Evolutionary conservation across 2,113 vertebrate species (phyloP).

Genomic region (Vulpes vulpes): DNA sequence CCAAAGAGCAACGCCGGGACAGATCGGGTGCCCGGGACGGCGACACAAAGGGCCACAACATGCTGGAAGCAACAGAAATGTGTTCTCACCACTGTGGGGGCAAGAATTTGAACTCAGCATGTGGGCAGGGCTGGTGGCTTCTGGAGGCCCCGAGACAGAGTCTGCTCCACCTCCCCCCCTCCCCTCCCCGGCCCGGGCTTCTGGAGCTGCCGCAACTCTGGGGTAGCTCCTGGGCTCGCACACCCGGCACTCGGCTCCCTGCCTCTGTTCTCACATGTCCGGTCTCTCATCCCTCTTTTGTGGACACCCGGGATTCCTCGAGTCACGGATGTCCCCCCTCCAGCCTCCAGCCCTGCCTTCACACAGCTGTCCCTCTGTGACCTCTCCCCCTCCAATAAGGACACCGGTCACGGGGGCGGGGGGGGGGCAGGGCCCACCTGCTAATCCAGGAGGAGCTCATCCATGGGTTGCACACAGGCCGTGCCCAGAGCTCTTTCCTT

Average conservation of each 20-base stretch:
- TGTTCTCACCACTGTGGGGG: background rate
- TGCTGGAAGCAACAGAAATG: background rate
- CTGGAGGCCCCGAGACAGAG: too few species aligned
- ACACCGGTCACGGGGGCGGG: background rate
- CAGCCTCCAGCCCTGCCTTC: background rate
- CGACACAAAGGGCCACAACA: too few species aligned
- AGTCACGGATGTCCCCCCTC: background rate
- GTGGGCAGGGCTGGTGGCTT: too few species aligned
- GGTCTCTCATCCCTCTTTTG: background rate
- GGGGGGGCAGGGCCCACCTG: fast-evolving
- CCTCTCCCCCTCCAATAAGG: background rate
- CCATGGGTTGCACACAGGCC: background rate
- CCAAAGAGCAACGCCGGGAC: background rate
- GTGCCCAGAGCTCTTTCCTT: background rate
- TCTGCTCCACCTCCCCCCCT: fast-evolving
- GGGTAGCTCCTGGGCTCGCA: fast-evolving
- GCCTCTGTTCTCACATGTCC: background rate
- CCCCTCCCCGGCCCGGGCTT: too few species aligned
- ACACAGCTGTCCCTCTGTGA: background rate
- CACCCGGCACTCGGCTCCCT: fast-evolving
- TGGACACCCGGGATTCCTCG: background rate
- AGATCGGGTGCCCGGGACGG: fast-evolving
- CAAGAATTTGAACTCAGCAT: background rate
- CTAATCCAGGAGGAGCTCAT: background rate
- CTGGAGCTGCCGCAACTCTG: too few species aligned